Base-by-base conservation (phyloP, 2,113 vertebrate genomes). In the Colius striatus region DNA sequence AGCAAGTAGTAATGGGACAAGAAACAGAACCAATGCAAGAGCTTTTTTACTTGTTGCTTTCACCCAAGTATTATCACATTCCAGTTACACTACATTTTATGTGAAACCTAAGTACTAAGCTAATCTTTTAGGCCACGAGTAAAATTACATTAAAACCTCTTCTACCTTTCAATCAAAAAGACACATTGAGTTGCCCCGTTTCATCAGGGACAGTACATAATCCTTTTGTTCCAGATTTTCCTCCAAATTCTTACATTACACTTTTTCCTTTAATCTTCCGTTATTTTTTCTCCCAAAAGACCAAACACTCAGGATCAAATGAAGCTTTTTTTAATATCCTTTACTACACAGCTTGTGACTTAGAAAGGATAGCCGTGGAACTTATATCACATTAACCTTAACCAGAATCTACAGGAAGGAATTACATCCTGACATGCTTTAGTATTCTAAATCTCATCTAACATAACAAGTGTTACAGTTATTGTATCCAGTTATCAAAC, bases 251-350 rank as follows among this genome's bases (percentile, higher is more conserved):
- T 73, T 92, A 60, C 70, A 81, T 13, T 53, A 66, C 10, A 9
- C 15, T 57, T 71, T 82, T 75, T 34, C 30, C 17, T 91, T 95
- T 90, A 88, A 89, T 96, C 77, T 65, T 32, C 29, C 81, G 30
- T 91, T 96, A 91, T 87, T 97, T 96, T 57, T 94, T 95, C 83
- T 96, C 84, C 47, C 79, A 21, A 84, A 85, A 96, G 67, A 94
- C 71, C 19, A 81, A 89, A 88, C 41, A 87, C 32, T 51, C 12
- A 50, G n/a, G 81, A 96, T 94, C 91, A 96, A 89, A 92, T 75
- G 34, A 95, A 88, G 81, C 36, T 85, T 94, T 96, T 68, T 72
- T 63, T 93, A 89, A 87, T 67, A 71, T 20, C 84, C 75, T 95
- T 74, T 66, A 60, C 87, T 78, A 48, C 83, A 88, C 11, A 50